Conservation (phyloP, 1,140 invertebrate species). For the Dendroctonus valens region DNA sequence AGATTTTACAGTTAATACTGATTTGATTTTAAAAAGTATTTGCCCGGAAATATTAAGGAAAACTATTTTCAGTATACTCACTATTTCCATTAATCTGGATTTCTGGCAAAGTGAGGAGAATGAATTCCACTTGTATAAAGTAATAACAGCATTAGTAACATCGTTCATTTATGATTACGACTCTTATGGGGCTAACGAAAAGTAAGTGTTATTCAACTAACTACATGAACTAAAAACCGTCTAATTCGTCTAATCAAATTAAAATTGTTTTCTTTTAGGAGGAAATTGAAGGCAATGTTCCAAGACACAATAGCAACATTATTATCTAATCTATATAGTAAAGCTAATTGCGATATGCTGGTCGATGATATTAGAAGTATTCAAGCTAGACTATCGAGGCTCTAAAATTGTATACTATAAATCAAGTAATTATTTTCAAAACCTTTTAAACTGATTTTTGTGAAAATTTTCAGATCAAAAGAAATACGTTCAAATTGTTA, state of each 20-base stretch:
- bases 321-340: slow-evolving; percentile 65
- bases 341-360: slow-evolving; percentile 60
- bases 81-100: slow-evolving; percentile 71
- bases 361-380: slow-evolving; percentile 56
- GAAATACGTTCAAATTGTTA: too few relatives aligned
- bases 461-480: too few relatives aligned
- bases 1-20: too few relatives aligned
- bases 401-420: slow-evolving; percentile 26
- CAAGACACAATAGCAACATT: slow-evolving; percentile 67
- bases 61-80: slow-evolving; percentile 51
- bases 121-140: slow-evolving; percentile 73
- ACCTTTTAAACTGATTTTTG: too few relatives aligned
- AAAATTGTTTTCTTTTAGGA: slow-evolving; percentile 51
- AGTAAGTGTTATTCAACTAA: slow-evolving; percentile 47
- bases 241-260: too few relatives aligned
- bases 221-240: background rate
- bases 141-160: slow-evolving; percentile 64
- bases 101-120: slow-evolving; percentile 75
- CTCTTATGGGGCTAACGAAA: slow-evolving; percentile 55
- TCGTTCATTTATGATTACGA: slow-evolving; percentile 59
- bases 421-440: background rate
- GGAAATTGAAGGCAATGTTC: slow-evolving; percentile 61
- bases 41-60: background rate
- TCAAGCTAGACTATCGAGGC: slow-evolving; percentile 47
- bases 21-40: too few relatives aligned